Conservation (phyloP, 2,888 invertebrate genomes). For the Arrhopalites spinosus region DNA sequence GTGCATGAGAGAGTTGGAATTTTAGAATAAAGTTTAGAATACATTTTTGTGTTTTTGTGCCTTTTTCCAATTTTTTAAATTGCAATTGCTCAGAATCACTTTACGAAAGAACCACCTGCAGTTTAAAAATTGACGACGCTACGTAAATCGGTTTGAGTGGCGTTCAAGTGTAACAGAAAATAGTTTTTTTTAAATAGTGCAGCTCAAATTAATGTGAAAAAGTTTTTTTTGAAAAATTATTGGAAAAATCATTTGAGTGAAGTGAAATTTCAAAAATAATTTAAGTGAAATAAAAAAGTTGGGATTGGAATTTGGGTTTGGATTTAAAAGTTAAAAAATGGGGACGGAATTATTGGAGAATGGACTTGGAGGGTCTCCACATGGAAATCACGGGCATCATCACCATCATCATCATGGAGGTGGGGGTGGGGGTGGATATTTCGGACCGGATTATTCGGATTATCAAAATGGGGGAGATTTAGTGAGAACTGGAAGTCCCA, state of each 20-base stretch:
- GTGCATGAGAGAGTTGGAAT: too few species aligned
- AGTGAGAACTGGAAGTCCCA: slow-evolving; percentile 90
- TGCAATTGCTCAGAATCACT: neutral
- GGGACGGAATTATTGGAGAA: slow-evolving; percentile 53
- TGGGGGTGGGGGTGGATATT: slow-evolving; percentile 43
- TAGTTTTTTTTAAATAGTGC: neutral
- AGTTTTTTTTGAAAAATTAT: too few species aligned
- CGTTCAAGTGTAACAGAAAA: neutral
- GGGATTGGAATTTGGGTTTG: too few species aligned
- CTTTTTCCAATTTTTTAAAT: neutral
- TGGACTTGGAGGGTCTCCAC: slow-evolving; percentile 41
- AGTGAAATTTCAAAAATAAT: neutral
- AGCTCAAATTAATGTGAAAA: too few species aligned
- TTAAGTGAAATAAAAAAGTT: too few species aligned
- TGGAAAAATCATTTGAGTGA: too few species aligned
- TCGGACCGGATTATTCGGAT: slow-evolving; percentile 53
- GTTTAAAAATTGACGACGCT: too few species aligned
- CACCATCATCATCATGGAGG: slow-evolving; percentile 41
- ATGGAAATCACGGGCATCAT: slow-evolving; percentile 37
- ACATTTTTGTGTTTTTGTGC: too few species aligned
- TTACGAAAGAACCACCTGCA: neutral
- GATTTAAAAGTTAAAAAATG: slow-evolving; percentile 36
- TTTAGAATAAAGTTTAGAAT: too few species aligned
- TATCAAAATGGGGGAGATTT: slow-evolving; percentile 70
- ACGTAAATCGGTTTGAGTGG: neutral